Evolutionary conservation across 2,888 invertebrate genomes (phyloP), one percentile per base, ranked within the genome.

Genomic region (Ramazzottius varieornatus): DNA sequence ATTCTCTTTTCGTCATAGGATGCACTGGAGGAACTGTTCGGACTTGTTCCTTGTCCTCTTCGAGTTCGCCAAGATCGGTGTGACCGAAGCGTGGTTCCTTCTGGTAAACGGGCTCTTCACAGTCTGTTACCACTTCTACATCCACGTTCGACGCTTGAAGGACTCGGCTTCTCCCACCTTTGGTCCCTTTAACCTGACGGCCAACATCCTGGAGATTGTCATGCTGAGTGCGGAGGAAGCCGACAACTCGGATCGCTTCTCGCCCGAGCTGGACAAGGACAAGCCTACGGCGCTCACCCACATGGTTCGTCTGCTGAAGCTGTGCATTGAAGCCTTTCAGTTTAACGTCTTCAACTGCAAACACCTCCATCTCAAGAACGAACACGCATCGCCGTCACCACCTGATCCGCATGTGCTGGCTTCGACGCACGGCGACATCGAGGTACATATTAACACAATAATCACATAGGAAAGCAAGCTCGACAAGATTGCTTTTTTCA

Each of bases 51-150:
- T 86, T 46, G 82, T 93, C 71, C 78, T 93, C 68, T 86, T 88
- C 74, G 92, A 93, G 75, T 92, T 92, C 76, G 88, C 90, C 70
- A 86, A 90, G 75, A 88, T 91, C 87, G 91, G 92, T 0, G 90
- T 90, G 68, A 89, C 89, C 71, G 92, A 93, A 75, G 85, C 87
- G 33, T 82, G 84, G 74, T 93, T 92, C 77, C 79, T 93, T 72
- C 80, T 91, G 68, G 82, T 86, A 33, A 84, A 87, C 66, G 86
- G 88, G 20, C 20, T 54, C n/a, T 54, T 54, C 54, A 8, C 4
- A 4, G 4, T 16, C 54, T 13, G 20, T 4, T 29, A n/a, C 20
- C 54, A 54, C 4, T 54, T 54, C 54, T 54, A 54, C 54, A 54
- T 8, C n/a, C 24, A 54, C 29, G n/a, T 54, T 16, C 54, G 54